Evolutionary conservation across 2,113 vertebrate genomes (phyloP).

Genomic region (Peromyscus californicus): DNA sequence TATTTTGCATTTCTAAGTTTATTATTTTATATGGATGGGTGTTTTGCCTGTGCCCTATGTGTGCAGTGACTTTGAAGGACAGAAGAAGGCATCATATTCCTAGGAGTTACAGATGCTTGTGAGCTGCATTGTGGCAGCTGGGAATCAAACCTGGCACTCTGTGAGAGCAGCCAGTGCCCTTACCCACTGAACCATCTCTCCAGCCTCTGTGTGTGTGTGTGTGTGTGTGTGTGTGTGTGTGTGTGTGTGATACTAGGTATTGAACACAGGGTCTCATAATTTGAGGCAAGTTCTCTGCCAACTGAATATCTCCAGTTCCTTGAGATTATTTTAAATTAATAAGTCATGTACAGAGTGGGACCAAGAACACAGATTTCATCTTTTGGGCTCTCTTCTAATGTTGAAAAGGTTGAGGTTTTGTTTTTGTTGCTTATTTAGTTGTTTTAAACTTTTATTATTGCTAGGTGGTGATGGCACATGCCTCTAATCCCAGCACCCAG

Average conservation of each 20-base stretch:
- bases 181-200: background rate
- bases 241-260: no score
- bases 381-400: background rate
- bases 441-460: background rate
- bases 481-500: background rate
- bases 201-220: background rate
- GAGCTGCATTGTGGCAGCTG: background rate
- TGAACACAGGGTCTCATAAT: background rate
- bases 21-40: background rate
- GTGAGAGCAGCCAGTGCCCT: background rate
- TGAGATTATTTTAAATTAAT: slow-evolving; percentile 3
- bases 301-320: background rate
- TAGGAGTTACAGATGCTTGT: background rate
- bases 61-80: background rate
- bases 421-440: background rate
- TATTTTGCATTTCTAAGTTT: background rate
- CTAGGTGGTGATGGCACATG: background rate
- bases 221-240: background rate
- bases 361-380: background rate
- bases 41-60: background rate
- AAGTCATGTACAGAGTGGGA: slow-evolving; percentile 19
- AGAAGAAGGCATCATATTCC: background rate
- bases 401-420: background rate
- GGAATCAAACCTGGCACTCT: background rate
- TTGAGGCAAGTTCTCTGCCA: background rate